Evolutionary conservation across 2,113 vertebrate species (phyloP), one percentile per base, ranked within the genome.

Genomic region (Sapayoa aenigma): DNA sequence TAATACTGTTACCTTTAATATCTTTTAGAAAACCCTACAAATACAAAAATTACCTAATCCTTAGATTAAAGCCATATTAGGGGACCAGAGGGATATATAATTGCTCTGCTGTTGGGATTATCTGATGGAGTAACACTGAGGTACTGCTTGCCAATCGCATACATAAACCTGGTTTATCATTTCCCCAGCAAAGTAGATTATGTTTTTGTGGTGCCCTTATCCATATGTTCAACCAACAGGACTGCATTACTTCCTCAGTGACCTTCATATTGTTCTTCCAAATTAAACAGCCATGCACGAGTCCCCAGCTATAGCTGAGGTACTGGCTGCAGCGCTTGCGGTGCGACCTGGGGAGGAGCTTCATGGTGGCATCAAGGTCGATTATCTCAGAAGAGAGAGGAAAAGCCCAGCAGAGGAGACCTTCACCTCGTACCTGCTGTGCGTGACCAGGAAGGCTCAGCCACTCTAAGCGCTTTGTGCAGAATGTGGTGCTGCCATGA

Each of bases 151-250:
- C 90, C 92, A 96, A 11, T 50, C 71, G 76, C 76, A 83, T 28
- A n/a, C 27, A 90, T 86, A 96, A 96, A 93, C 63, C 87, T 84
- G 69, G 56, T 96, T 95, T 92, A 96, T 93, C 8, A 0, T 60
- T 56, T 89, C 47, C 68, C 35, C 55, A 75, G 13, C 76, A 92
- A 95, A 96, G 94, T 31, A 95, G 92, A 93, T 96, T 96, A 96
- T 77, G 55, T 55, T 90, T 96, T 74, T 97, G 87, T 53, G 12
- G 37, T 88, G 68, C 65, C 76, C 52, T 93, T 89, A 75, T 73
- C 92, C 90, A 89, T 58, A 74, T 39, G 44, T 65, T 93, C 79
- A 84, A 63, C 86, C 85, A 94, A 68, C 56, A 88, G 47, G 56
- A 71, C 85, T 7, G 13, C 76, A 62, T 89, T 89, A 92, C 65